Percentiles rank a stretch among this genome's conserved stretches.
phyloP scores from a whole-genome alignment of 2,888 invertebrate species.

The Diadegma fenestrale region DNA sequence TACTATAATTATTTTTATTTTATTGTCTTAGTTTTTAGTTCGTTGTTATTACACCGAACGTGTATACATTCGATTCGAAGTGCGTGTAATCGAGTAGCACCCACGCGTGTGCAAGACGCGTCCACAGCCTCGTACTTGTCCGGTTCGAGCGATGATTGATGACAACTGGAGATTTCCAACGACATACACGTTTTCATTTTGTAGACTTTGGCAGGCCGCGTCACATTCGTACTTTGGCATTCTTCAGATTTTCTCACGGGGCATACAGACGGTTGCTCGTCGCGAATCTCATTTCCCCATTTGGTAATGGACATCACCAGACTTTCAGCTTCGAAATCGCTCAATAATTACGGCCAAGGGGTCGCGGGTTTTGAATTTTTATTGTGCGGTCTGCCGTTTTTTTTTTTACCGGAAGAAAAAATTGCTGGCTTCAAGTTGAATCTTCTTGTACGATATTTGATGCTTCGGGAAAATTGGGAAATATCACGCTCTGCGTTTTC shows the following conservation, averaged over 20 bases:
- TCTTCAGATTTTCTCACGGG: neutral
- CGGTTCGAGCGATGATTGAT: slow-evolving; percentile 60
- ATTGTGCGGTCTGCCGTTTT: neutral
- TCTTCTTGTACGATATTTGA: too few relatives aligned
- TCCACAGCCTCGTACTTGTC: slow-evolving; percentile 37
- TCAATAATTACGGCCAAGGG: neutral
- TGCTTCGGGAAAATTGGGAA: too few relatives aligned
- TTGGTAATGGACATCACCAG: neutral
- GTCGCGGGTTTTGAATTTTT: neutral
- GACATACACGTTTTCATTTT: slow-evolving; percentile 44
- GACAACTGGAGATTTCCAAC: slow-evolving; percentile 43
- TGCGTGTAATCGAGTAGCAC: slow-evolving; percentile 68
- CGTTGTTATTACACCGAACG: neutral
- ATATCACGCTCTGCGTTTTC: too few relatives aligned
- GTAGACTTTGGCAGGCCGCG: slow-evolving; percentile 27
- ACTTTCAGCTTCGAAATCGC: neutral
- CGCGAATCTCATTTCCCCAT: neutral
- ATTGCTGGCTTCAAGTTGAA: too few relatives aligned
- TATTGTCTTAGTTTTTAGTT: slow-evolving; percentile 10
- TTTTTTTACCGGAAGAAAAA: neutral
- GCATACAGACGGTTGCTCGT: neutral
- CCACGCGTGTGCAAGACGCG: slow-evolving; percentile 55
- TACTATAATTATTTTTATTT: neutral
- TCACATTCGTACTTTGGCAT: neutral
- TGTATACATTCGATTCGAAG: slow-evolving; percentile 20